Percentiles rank a stretch among this genome's conserved stretches.
Evolutionary conservation across 2,888 invertebrate genomes (phyloP).

Genomic region (Oxycera nigricornis): DNA sequence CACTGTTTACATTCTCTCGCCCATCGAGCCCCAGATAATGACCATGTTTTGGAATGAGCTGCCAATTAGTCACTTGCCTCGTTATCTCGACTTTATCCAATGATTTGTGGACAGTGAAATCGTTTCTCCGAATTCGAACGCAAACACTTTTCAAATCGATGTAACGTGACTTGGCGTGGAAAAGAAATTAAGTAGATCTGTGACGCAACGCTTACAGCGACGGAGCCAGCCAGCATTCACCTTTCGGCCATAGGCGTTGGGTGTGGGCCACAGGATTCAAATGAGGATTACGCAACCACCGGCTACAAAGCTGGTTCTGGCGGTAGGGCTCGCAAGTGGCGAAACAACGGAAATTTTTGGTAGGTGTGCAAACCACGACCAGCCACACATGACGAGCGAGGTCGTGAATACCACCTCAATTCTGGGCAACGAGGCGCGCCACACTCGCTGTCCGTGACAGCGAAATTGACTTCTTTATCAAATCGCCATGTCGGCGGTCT

Average conservation of each 20-base stretch:
- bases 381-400: background rate
- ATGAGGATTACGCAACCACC: slow-evolving; percentile 6
- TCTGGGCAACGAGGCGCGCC: background rate
- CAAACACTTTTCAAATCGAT: no score
- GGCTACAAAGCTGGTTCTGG: background rate
- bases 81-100: no score
- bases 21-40: no score
- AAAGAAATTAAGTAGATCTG: no score
- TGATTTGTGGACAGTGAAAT: no score
- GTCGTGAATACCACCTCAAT: background rate
- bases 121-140: no score
- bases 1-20: no score
- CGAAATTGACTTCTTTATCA: background rate
- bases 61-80: no score
- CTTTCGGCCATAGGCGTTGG: slow-evolving; percentile 6
- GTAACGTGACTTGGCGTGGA: no score
- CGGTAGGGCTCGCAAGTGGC: background rate
- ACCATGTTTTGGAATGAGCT: no score
- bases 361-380: background rate
- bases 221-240: slow-evolving; percentile 2
- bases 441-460: background rate
- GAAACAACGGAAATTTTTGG: background rate
- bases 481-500: background rate
- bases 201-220: background rate
- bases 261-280: background rate